Base-by-base conservation (phyloP, 2,113 vertebrate genomes). In the Phylloscopus whistleri region DNA sequence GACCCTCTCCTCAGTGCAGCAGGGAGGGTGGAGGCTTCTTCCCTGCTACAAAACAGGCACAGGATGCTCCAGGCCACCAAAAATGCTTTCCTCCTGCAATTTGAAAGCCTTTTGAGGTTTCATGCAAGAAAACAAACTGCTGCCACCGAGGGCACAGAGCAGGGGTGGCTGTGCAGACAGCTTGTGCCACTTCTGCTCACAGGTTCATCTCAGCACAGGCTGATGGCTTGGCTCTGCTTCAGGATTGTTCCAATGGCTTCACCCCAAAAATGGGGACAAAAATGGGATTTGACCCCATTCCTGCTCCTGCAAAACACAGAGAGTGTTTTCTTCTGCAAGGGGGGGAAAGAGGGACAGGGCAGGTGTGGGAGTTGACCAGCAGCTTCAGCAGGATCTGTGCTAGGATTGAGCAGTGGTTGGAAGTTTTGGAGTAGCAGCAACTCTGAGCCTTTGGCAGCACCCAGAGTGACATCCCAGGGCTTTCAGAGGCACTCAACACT, bases 41-140 rank as follows among this genome's bases (percentile, higher is more conserved):
- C 48, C 30, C 62, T 6, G 46, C 55, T 51, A 35, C 2, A 0
- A 8, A 66, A 37, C 0, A 0, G 6, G 13, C 51, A 13, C 22
- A 5, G 5, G 0, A 8, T 1, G 4, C 59, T 63, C 49, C 4
- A 9, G 33, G 41, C 30, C 84, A 46, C 13, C 13, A 4, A 37
- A 73, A 64, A 31, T 0, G 4, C 17, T 43, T 51, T 75, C 48
- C 24, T 70, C 43, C 37, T 72, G 43, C 30, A 24, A 56, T 33
- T 62, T 9, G 13, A 90, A 68, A 91, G 11, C 37, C 27, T 33
- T 10, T 35, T 53, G 53, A 77, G 44, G 30, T 22, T 63, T 39
- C 27, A 15, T 1, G 20, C 30, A 18, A 10, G 33, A 16, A 56
- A 60, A 55, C 1, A 27, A 80, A 10, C 28, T 26, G 2, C 27